Evolutionary conservation across 2,888 invertebrate species (phyloP).

Genomic region (Campopleginae sp.): DNA sequence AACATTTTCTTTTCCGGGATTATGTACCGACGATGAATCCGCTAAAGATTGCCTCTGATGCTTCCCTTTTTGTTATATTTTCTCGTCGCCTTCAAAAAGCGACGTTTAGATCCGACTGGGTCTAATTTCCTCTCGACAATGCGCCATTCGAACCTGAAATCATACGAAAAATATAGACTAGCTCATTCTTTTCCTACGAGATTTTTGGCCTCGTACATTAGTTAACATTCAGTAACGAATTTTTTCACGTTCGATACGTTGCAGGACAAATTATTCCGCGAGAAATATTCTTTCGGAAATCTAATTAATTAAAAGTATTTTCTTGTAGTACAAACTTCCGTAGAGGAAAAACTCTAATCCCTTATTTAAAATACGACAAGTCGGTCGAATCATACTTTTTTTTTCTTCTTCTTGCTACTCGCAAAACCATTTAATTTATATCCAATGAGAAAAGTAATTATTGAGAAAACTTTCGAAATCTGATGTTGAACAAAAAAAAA

Average conservation of each 20-base stretch:
- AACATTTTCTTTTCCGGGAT: conserved; percentile 71
- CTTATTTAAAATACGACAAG: conserved; percentile 32
- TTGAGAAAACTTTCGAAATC: conserved; percentile 44
- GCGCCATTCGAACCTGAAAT: conserved; percentile 39
- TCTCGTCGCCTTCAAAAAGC: conserved; percentile 72
- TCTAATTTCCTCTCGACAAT: neutral
- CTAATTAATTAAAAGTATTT: conserved; percentile 20
- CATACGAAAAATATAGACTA: conserved; percentile 24
- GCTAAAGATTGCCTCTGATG: conserved; percentile 82
- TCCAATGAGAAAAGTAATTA: conserved; percentile 40
- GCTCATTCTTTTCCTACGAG: conserved; percentile 18
- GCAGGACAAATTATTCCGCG: conserved; percentile 21
- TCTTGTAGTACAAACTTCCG: conserved; percentile 51
- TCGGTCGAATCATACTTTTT: conserved; percentile 13
- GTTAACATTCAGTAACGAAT: conserved; percentile 2
- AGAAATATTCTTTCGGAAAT: conserved; percentile 23
- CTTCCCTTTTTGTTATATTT: conserved; percentile 74
- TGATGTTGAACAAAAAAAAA: conserved; percentile 30
- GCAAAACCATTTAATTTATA: conserved; percentile 35
- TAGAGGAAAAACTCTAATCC: conserved; percentile 8
- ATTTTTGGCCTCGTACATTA: conserved; percentile 41
- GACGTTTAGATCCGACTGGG: conserved; percentile 21
- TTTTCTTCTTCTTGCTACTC: conserved; percentile 13
- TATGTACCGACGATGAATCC: conserved; percentile 78
- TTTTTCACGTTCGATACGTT: conserved; percentile 32